phyloP scores from a whole-genome alignment of 2,888 invertebrate species.

The Drosophila multiciliata region DNA sequence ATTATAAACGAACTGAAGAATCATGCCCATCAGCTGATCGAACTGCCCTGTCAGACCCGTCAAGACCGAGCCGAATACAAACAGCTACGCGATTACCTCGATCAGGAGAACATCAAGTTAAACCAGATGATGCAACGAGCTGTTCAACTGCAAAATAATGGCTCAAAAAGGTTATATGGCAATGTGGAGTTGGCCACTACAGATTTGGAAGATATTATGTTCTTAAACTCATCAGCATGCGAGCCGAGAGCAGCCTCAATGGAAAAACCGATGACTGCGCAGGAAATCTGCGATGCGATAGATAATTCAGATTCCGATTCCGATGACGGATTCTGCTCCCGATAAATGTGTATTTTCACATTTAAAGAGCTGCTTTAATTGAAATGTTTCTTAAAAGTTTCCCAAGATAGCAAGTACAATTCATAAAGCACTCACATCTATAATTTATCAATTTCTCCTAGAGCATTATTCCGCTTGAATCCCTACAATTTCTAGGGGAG shows the following conservation, averaged over 20 bases:
- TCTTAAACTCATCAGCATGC: not conserved
- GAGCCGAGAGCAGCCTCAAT: not conserved
- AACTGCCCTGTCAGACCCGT: slow-evolving; percentile 56
- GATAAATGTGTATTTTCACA: not conserved
- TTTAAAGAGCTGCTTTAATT: not conserved
- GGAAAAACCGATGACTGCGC: slow-evolving; percentile 10
- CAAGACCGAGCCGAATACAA: slow-evolving; percentile 68
- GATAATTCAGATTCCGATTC: slow-evolving; percentile 24
- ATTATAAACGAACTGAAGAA: slow-evolving; percentile 30
- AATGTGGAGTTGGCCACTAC: slow-evolving; percentile 74
- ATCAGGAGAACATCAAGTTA: slow-evolving; percentile 75
- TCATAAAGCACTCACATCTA: slow-evolving; percentile 2
- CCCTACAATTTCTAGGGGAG: slow-evolving; percentile 25
- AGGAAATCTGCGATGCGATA: slow-evolving; percentile 39
- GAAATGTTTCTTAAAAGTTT: not conserved
- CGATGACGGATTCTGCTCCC: slow-evolving; percentile 17
- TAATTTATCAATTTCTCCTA: slow-evolving; percentile 36
- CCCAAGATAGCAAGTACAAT: not conserved
- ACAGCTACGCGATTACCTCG: slow-evolving; percentile 62
- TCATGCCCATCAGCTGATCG: slow-evolving; percentile 3
- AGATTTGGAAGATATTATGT: not conserved
- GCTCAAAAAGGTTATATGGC: slow-evolving; percentile 70
- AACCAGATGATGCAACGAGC: slow-evolving; percentile 70
- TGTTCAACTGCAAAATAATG: slow-evolving; percentile 74
- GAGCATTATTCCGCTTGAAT: slow-evolving; percentile 36